A percentile compares a stretch with the other conserved stretches of the same genome.
phyloP scores from a whole-genome alignment of 35 echinoderm and acorn worm species.

The Diadema setosum region DNA sequence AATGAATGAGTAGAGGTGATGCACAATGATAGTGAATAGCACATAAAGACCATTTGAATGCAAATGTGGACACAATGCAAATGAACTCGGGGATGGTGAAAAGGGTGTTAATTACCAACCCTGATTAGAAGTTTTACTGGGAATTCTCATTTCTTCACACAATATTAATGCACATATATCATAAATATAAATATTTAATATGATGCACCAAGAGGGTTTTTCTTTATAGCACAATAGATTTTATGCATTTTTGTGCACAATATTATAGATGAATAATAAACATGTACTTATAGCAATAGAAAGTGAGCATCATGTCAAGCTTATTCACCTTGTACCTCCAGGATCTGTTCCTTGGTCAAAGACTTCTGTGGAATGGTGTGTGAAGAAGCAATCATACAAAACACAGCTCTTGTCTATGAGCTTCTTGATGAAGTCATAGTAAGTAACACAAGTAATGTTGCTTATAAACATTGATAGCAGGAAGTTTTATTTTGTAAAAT shows the following conservation, averaged over 20 bases:
- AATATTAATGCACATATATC: too few species aligned
- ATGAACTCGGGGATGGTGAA: too few species aligned
- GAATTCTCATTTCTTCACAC: too few species aligned
- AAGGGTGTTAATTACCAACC: too few species aligned
- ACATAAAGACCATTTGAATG: too few species aligned
- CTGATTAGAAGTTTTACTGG: too few species aligned
- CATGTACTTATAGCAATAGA: background rate
- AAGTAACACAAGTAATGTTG: background rate
- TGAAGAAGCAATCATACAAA: slow-evolving; percentile 79
- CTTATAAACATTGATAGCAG: background rate
- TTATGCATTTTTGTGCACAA: background rate
- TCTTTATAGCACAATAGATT: background rate
- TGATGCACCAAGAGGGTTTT: background rate
- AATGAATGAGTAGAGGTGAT: too few species aligned
- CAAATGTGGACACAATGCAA: too few species aligned
- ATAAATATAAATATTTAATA: background rate
- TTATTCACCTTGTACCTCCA: background rate
- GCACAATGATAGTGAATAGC: too few species aligned
- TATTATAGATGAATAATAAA: background rate
- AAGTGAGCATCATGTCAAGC: background rate
- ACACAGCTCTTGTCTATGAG: slow-evolving; percentile 76
- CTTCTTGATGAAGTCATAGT: slow-evolving; percentile 93
- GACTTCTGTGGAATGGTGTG: slow-evolving; percentile 86
- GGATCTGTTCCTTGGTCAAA: slow-evolving; percentile 70
- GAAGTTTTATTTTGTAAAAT: background rate